A percentile compares a stretch with the other conserved stretches of the same genome.
phyloP scores from a whole-genome alignment of 2,888 invertebrate species.

The Chymomyza amoena region DNA sequence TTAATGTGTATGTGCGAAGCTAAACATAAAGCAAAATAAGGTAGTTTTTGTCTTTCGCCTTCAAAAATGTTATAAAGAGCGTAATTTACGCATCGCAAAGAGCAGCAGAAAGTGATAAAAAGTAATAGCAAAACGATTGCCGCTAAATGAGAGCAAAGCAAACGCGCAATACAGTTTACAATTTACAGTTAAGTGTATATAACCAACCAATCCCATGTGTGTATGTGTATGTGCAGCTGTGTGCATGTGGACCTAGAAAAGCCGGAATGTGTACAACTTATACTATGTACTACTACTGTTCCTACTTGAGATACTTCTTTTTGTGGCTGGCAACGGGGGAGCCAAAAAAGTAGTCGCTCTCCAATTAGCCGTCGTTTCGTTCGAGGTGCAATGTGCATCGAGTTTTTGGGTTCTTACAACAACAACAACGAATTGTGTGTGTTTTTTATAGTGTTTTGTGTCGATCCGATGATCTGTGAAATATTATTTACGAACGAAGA shows the following conservation, averaged over 20 bases:
- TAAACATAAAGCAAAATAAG: slow-evolving; percentile 62
- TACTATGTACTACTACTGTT: background rate
- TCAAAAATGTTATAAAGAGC: background rate
- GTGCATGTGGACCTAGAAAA: background rate
- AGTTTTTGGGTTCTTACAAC: too few relatives aligned
- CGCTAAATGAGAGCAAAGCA: slow-evolving; percentile 46
- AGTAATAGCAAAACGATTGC: slow-evolving; percentile 35
- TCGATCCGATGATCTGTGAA: slow-evolving; percentile 27
- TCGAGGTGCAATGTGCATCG: background rate
- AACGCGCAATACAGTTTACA: slow-evolving; percentile 45
- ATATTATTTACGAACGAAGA: background rate
- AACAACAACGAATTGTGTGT: background rate
- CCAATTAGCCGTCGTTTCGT: background rate
- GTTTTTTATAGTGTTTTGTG: background rate
- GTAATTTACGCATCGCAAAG: background rate
- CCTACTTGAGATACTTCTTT: background rate
- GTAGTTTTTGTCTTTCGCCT: slow-evolving; percentile 50
- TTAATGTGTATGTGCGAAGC: slow-evolving; percentile 34
- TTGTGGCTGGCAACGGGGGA: background rate
- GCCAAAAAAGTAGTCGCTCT: background rate
- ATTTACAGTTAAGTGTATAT: slow-evolving; percentile 24
- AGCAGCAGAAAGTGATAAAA: slow-evolving; percentile 30
- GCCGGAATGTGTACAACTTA: background rate
- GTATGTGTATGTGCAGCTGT: background rate
- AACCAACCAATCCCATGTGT: background rate